Base-by-base conservation (phyloP, 2,888 invertebrate genomes). In the Dusona sp. region DNA sequence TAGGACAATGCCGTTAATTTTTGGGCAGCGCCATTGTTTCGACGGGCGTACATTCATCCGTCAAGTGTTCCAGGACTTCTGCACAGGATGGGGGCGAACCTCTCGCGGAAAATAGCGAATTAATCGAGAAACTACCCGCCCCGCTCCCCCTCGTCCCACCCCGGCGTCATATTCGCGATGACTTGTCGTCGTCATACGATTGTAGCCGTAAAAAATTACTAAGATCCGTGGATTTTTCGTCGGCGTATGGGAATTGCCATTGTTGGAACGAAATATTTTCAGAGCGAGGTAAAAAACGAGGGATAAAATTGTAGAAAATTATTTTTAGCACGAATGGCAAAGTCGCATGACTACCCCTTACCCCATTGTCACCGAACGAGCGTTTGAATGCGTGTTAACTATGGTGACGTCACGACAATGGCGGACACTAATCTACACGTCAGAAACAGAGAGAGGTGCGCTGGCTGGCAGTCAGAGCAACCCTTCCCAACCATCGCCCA, bases 391-490 rank as follows among this genome's bases (percentile, higher is more conserved):
- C 93, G 92, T 91, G 93, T 94, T 94, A 93, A 93, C 93, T 92
- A 91, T 89, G 92, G 91, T 93, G 94, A 94, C 94, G 93, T 94
- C 92, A 92, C 92, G 89, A 94, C 94, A 94, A 94, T 94, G 93
- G 94, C 93, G 94, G 93, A 94, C 94, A 94, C 94, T 94, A 94
- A 94, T 94, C 94, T 94, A 90, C 92, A 94, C 92, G 94, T 94
- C 94, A 94, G 91, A 91, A 93, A 91, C 94, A 94, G 75, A 82
- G 82, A 94, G 65, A 73, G 73, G 91, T 29, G 29, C 61, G 61
- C 91, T 92, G 90, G 74, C 72, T 83, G 82, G 82, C 91, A 92
- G 91, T 91, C 80, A 88, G 72, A 86, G 73, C 80, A 81, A 85
- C 79, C 87, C 88, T 88, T 86, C 88, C 87, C 79, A 81, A 74